Base-by-base conservation (phyloP, 2,888 invertebrate genomes). In the Eurytoma californica region DNA sequence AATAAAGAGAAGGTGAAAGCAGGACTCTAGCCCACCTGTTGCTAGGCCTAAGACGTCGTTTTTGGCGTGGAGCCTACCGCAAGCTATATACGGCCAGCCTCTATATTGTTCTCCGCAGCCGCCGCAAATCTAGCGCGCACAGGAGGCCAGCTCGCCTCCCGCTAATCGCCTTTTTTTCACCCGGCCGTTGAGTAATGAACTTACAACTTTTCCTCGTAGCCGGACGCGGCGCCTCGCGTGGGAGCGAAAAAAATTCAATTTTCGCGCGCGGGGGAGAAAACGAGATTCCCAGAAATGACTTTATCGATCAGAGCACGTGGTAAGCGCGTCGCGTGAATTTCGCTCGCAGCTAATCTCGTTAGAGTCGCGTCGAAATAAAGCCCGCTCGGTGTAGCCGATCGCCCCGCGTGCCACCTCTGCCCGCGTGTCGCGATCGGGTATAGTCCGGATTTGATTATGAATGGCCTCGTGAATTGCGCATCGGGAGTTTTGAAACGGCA, bases 41-140 rank as follows among this genome's bases (percentile, higher is more conserved):
- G 77, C 77, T 66, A 72, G 57, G 77, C 70, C 77, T 77, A 70
- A 65, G 77, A 70, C 14, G 53, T 2, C 60, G 39, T 60, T 60
- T 67, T n/a, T 13, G 20, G n/a, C 51, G 30, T 4, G 39, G 53
- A 55, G 72, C 28, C 75, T 68, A 66, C 30, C 1, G 51, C 16
- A 61, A 16, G 7, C 18, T 3, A n/a, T n/a, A n/a, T n/a, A 3
- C 20, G 1, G 60, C 0, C 55, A 18, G 24, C 14, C 3, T 1
- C 53, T 5, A 1, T n/a, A 1, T n/a, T 53, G n/a, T 5, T n/a
- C 5, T n/a, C 16, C n/a, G 53, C n/a, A 53, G 13, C 14, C 1
- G 13, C 53, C 53, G 53, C 51, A 51, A 51, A 51, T 0, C 51
- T 51, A 24, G 24, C 24, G 24, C 51, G 51, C 16, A 14, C 53